These are phyloP conservation scores for Pangasius larnaudii DNA, from an alignment of 2,797 vertebrate genomes.

Conservation along the genomic window DNA sequence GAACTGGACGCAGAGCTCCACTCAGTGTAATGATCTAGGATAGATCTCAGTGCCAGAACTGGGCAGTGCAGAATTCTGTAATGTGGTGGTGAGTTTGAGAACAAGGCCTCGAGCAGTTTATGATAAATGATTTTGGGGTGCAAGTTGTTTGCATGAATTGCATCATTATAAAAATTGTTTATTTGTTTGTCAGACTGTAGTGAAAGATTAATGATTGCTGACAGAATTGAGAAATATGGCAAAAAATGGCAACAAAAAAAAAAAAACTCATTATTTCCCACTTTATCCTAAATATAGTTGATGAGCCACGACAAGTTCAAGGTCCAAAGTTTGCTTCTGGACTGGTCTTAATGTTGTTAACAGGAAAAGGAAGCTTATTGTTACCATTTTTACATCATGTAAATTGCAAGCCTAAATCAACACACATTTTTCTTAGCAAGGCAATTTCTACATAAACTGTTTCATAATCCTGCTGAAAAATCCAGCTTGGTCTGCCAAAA, in stretches of 20 bases:
- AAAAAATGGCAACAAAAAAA: background rate
- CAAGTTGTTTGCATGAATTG: background rate
- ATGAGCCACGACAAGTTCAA: background rate
- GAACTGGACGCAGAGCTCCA: conserved; percentile 67
- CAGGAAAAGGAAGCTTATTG: background rate
- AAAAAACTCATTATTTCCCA: background rate
- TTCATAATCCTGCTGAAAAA: background rate
- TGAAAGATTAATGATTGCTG: background rate
- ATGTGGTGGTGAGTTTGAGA: conserved; percentile 30
- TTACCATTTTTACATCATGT: background rate
- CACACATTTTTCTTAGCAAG: background rate
- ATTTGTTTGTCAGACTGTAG: conserved; percentile 5
- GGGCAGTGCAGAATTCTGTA: conserved; percentile 5
- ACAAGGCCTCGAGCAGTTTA: conserved; percentile 25
- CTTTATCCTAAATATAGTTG: background rate
- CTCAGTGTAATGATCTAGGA: conserved; percentile 52
- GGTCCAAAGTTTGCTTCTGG: background rate
- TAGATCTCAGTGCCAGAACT: conserved; percentile 60
- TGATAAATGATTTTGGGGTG: background rate
- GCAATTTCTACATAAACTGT: background rate
- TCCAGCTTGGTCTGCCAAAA: background rate
- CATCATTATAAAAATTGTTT: background rate
- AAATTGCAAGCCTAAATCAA: background rate
- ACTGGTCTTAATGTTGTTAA: background rate
- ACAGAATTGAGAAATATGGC: background rate